phyloP scores from a whole-genome alignment of 1,140 invertebrate species.

The Trichoplusia ni region DNA sequence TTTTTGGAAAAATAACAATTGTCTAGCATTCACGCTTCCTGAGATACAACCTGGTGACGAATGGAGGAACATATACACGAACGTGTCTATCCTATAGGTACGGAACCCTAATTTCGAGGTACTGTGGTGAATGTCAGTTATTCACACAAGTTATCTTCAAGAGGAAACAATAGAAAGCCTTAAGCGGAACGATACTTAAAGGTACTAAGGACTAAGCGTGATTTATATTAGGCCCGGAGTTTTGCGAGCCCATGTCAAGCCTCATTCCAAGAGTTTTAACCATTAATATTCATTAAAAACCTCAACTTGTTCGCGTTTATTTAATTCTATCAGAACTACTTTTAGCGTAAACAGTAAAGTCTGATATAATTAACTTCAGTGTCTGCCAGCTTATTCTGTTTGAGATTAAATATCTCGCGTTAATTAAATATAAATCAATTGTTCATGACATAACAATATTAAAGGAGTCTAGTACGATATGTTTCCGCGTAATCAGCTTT shows the following conservation, averaged over 20 bases:
- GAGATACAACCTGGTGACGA: too few relatives aligned
- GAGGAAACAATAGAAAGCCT: constrained; percentile 35
- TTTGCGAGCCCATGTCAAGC: constrained; percentile 64
- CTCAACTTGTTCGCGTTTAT: constrained; percentile 61
- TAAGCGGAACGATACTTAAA: constrained; percentile 50
- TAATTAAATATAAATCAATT: constrained; percentile 1
- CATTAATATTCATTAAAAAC: constrained; percentile 76
- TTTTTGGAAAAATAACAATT: too few relatives aligned
- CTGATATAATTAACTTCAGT: constrained; percentile 5
- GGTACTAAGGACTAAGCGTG: constrained; percentile 58
- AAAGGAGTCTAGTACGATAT: neutral
- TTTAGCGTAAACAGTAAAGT: constrained; percentile 20
- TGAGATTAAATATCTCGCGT: neutral
- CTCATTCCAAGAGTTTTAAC: constrained; percentile 64
- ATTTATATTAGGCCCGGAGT: constrained; percentile 66
- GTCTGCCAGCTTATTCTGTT: neutral
- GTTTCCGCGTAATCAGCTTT: too few relatives aligned
- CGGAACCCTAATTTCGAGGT: too few relatives aligned
- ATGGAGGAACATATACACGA: too few relatives aligned
- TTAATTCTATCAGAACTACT: constrained; percentile 59
- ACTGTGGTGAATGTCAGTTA: too few relatives aligned
- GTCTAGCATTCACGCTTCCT: too few relatives aligned
- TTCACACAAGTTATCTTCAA: constrained; percentile 29
- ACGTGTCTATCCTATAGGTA: too few relatives aligned
- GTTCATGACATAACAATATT: too few relatives aligned